Conservation (phyloP, 2,888 invertebrate genomes). For the Rhyacophila evoluta region DNA sequence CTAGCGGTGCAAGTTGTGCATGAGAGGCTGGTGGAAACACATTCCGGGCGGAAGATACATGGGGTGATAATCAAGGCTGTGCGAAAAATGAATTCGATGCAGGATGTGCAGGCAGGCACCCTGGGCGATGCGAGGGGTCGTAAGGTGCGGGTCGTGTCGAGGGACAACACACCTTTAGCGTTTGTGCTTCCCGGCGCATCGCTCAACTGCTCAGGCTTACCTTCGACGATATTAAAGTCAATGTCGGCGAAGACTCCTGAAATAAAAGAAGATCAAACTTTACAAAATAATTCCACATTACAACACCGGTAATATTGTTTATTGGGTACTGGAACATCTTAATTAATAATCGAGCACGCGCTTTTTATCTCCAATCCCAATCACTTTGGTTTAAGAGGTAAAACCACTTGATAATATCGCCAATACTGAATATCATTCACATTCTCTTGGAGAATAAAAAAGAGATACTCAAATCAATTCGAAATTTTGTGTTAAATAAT, state of each 20-base stretch:
- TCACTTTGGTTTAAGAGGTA: no score
- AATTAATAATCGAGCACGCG: no score
- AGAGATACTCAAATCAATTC: no score
- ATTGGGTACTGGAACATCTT: no score
- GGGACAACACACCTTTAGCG: conserved; percentile 65
- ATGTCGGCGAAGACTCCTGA: conserved; percentile 83
- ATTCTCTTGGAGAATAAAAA: no score
- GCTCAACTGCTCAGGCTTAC: conserved; percentile 71
- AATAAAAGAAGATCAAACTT: conserved; percentile 57
- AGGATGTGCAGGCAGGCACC: not conserved
- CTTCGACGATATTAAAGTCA: conserved; percentile 84
- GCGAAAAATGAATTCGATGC: not conserved
- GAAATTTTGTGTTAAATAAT: no score
- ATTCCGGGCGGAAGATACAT: not conserved
- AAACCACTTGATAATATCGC: no score
- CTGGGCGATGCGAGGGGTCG: conserved; percentile 1
- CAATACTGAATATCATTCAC: no score
- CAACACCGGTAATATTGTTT: no score
- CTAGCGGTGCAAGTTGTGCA: not conserved
- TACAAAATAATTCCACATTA: no score
- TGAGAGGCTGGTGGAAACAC: not conserved
- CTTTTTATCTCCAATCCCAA: no score
- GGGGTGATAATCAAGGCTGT: not conserved
- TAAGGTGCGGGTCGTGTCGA: conserved; percentile 56
- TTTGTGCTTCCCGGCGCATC: conserved; percentile 64